Evolutionary conservation across 2,113 vertebrate species (phyloP).

Genomic region (Lepus europaeus): DNA sequence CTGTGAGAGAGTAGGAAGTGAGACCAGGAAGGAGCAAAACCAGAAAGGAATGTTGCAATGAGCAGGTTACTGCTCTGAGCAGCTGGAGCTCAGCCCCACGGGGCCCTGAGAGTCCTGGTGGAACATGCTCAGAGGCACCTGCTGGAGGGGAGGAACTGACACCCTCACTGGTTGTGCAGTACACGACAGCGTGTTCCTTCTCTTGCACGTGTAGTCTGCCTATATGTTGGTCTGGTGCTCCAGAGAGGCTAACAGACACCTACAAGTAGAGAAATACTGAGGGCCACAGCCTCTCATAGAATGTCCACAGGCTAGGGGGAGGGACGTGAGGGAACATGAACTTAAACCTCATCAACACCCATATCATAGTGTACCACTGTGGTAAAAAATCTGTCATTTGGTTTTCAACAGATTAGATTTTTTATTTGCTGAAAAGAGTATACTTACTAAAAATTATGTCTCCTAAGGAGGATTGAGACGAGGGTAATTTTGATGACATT

Average conservation of each 20-base stretch:
- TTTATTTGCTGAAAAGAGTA: constrained; percentile 2
- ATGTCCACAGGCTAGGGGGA: background rate
- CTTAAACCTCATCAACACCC: background rate
- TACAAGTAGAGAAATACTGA: background rate
- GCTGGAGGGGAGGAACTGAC: background rate
- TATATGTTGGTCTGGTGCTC: background rate
- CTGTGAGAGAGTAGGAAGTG: background rate
- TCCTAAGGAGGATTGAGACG: background rate
- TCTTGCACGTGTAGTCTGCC: background rate
- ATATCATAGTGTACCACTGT: too few species aligned
- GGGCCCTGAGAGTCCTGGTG: background rate
- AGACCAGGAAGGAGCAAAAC: constrained; percentile 37
- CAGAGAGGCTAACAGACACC: background rate
- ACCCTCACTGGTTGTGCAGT: background rate
- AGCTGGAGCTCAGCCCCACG: rapidly evolving
- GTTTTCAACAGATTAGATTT: constrained; percentile 23
- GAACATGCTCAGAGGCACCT: background rate
- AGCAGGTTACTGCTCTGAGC: background rate
- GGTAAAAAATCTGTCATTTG: background rate
- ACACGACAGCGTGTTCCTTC: background rate
- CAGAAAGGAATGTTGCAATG: background rate
- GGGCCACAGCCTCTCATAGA: background rate
- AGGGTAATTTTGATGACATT: background rate
- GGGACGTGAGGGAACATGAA: too few species aligned
- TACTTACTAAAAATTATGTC: background rate